Conservation (phyloP, 2,888 invertebrate genomes). For the Tenodera sinensis region DNA sequence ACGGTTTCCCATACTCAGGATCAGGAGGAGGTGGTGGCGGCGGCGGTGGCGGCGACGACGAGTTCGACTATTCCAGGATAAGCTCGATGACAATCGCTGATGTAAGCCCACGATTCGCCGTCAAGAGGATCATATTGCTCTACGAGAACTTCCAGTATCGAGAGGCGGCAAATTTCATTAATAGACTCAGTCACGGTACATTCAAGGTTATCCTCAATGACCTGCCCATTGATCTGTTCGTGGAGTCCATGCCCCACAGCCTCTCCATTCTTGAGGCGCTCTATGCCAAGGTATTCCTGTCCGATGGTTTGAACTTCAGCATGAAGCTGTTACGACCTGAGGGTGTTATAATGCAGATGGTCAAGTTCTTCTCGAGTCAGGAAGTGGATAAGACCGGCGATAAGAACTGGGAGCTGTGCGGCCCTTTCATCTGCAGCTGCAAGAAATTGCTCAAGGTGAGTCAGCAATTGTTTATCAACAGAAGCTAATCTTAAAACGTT, state of each 20-base stretch:
- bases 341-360: conserved; percentile 80
- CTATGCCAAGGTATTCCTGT: conserved; percentile 52
- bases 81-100: conserved; percentile 43
- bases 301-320: conserved; percentile 45
- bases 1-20: conserved; percentile 37
- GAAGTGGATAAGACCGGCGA: conserved; percentile 35
- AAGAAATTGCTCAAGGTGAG: conserved; percentile 47
- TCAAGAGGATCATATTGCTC: conserved; percentile 63
- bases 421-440: conserved; percentile 43
- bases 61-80: conserved; percentile 34
- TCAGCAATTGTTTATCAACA: neutral
- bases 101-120: conserved; percentile 49
- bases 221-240: conserved; percentile 78
- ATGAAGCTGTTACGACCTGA: conserved; percentile 53
- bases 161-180: conserved; percentile 84
- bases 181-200: conserved; percentile 74
- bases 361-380: conserved; percentile 63
- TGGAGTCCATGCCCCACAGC: conserved; percentile 87
- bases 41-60: neutral
- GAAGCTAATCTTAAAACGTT: neutral
- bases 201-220: conserved; percentile 64
- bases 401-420: conserved; percentile 39
- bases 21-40: neutral
- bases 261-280: conserved; percentile 83
- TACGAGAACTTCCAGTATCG: conserved; percentile 85